phyloP scores from a whole-genome alignment of 2,888 invertebrate genomes.

The Cosmorhoe ocellata region DNA sequence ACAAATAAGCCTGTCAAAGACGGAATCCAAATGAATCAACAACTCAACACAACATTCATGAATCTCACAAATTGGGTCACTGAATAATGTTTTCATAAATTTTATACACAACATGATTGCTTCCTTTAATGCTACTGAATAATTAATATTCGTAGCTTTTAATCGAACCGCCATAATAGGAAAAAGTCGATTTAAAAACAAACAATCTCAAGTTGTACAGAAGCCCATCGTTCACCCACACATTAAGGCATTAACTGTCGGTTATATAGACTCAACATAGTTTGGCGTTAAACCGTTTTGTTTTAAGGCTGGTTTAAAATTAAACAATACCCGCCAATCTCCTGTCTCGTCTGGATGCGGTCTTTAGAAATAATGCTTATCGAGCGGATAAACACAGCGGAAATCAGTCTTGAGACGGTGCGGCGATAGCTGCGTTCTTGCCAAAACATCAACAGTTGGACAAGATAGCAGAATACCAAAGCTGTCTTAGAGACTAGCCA shows the following conservation, averaged over 20 bases:
- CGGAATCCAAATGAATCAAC: slow-evolving; percentile 30
- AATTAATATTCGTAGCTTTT: slow-evolving; percentile 11
- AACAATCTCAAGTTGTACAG: slow-evolving; percentile 8
- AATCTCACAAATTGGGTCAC: slow-evolving; percentile 39
- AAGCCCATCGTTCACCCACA: neutral
- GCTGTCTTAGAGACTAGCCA: neutral
- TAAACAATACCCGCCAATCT: neutral
- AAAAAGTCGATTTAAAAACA: slow-evolving; percentile 13
- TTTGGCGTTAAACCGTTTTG: no score
- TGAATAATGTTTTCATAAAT: slow-evolving; percentile 34
- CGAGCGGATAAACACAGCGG: slow-evolving; percentile 3
- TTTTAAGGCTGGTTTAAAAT: neutral
- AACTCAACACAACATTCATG: slow-evolving; percentile 2
- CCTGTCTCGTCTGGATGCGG: neutral
- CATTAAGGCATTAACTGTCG: neutral
- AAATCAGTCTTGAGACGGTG: slow-evolving; percentile 2
- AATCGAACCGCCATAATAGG: slow-evolving; percentile 15
- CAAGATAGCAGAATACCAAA: neutral
- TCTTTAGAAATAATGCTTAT: neutral
- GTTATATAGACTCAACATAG: no score
- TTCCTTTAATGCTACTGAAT: slow-evolving; percentile 21
- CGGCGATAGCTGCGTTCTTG: neutral
- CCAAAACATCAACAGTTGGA: slow-evolving; percentile 2
- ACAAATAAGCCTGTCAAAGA: neutral
- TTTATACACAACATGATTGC: slow-evolving; percentile 19